Evolutionary conservation across 2,888 invertebrate genomes (phyloP), one percentile per base, ranked within the genome.

Genomic region (Ashinkailepas kermadecensis): DNA sequence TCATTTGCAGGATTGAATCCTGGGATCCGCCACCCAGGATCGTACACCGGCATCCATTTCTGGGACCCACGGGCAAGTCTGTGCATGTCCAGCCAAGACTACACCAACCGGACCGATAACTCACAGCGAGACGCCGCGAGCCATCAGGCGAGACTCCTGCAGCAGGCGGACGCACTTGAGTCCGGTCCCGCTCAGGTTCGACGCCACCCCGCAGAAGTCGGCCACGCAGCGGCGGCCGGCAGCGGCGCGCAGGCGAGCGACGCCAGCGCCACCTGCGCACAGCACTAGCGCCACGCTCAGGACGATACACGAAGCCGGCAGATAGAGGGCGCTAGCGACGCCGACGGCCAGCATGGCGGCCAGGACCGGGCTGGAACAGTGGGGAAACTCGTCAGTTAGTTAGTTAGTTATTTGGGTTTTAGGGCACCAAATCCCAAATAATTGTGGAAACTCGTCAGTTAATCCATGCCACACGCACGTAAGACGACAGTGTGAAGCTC

Each of bases 121-220:
- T 54, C 18, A 74, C 74, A 74, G 74, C 4, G 74, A 23, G 54
- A 74, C 74, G 15, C 74, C 74, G 54, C 74, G 74, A 1, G 74
- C 74, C 74, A 74, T 74, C 18, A 74, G 74, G 74, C 54, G 74
- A 7, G 74, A 74, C 54, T 74, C 54, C 54, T 74, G 74, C 74
- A 74, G 54, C 74, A 74, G 54, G 7, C 74, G 74, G 54, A 13
- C 25, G 54, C 74, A 74, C 13, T 25, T 25, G 6, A 74, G 74
- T 7, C 54, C 74, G 54, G 74, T 25, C 18, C 74, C 54, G 11
- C 13, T 39, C 74, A 74, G 74, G 7, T 4, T 18, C 8, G 15
- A 12, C 8, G 74, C 74, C 39, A 18, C 18, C 0, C 74, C 23
- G 74, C 74, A 74, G 74, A 74, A 74, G 15, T 18, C 54, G 54